Evolutionary conservation across 1,140 invertebrate species (phyloP), one percentile per base, ranked within the genome.

Genomic region (Leptinotarsa lineolata): DNA sequence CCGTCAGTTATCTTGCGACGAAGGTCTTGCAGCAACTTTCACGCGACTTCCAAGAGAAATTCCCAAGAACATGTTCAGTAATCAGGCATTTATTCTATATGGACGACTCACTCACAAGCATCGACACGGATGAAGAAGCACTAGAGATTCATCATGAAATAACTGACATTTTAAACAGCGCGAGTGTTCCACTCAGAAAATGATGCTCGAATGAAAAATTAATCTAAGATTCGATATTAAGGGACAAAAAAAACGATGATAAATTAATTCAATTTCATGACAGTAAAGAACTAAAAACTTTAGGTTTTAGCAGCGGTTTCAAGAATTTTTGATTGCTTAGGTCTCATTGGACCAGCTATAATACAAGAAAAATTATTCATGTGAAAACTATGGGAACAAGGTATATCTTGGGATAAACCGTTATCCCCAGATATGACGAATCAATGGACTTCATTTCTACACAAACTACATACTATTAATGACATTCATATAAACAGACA

Each of bases 41-140:
- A 16, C 11, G 12, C 20, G 13, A 20, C 12, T 2, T 16, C 20
- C 11, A 16, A 16, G 1, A 71, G 1, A 4, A 76, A 1, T 85
- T 77, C 72, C 84, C 82, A 4, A 15, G 46, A 0, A 81, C 77
- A 6, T 67, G 80, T 11, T 46, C 75, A 72, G 73, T 83, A 1
- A 73, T 84, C n/a, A 68, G 77, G 63, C 74, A 73, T 13, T 82
- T 63, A n/a, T 85, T n/a, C n/a, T n/a, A n/a, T n/a, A n/a, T n/a
- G n/a, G n/a, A n/a, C n/a, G n/a, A n/a, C n/a, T n/a, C n/a, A 3
- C 58, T 86, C 18, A 81, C 80, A 20, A 85, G 86, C 4, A 76
- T 73, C 1, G 45, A 81, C 3, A 79, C 78, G 2, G 60, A 82
- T 18, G 73, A 84, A 18, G 67, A 68, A 12, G 46, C 21, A 48